Conservation (phyloP, 2,797 vertebrate species). For the Etheostoma nigrum region DNA sequence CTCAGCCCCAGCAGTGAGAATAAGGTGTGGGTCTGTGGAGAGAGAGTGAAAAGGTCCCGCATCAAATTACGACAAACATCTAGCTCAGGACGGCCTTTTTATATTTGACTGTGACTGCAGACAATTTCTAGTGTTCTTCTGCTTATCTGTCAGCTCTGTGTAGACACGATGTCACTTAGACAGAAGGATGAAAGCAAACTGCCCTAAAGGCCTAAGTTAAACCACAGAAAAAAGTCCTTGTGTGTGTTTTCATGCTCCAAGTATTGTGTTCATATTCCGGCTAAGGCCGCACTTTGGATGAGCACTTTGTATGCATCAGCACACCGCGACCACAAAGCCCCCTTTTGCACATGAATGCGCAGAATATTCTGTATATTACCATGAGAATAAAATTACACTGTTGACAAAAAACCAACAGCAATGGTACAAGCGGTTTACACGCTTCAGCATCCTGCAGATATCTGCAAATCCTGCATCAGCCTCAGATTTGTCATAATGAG, state of each 20-base stretch:
- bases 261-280: slow-evolving; percentile 4
- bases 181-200: slow-evolving; percentile 1
- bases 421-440: slow-evolving; percentile 15
- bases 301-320: slow-evolving; percentile 59
- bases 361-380: slow-evolving; percentile 35
- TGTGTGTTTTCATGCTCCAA: slow-evolving; percentile 18
- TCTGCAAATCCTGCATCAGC: slow-evolving; percentile 30
- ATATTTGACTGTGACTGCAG: slow-evolving; percentile 8
- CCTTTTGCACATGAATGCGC: slow-evolving; percentile 34
- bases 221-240: slow-evolving; percentile 15
- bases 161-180: slow-evolving; percentile 35
- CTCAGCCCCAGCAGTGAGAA: slow-evolving; percentile 95
- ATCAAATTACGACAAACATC: slow-evolving; percentile 14
- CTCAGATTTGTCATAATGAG: slow-evolving; percentile 1
- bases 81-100: neutral
- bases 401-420: neutral
- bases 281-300: slow-evolving; percentile 32
- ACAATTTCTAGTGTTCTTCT: slow-evolving; percentile 2
- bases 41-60: slow-evolving; percentile 43
- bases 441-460: slow-evolving; percentile 13
- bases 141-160: slow-evolving; percentile 17
- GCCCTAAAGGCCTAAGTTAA: neutral
- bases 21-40: slow-evolving; percentile 91
- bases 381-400: slow-evolving; percentile 35
- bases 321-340: slow-evolving; percentile 26